Percentiles rank a stretch among this genome's conserved stretches.
These are phyloP conservation scores for Drosophila tristis DNA, from an alignment of 1,140 invertebrate species.

Conservation along the genomic window DNA sequence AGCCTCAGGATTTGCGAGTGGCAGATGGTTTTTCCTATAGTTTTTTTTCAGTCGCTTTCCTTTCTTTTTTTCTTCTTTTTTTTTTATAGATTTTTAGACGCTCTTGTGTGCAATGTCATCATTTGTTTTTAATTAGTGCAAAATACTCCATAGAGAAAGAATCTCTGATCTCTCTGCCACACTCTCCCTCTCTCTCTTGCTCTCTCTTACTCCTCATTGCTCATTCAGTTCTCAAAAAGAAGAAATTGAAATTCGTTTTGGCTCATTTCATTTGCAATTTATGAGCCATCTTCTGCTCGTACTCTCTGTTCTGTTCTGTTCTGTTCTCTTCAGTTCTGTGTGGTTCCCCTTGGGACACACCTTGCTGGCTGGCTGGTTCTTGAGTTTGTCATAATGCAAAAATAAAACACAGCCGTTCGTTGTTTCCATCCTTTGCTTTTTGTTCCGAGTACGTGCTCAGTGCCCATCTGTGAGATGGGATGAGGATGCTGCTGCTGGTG, in stretches of 20 bases:
- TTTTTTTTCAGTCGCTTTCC: constrained; percentile 9
- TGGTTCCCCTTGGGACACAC: constrained; percentile 46
- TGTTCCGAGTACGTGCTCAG: constrained; percentile 59
- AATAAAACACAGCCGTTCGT: constrained; percentile 38
- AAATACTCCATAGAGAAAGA: constrained; percentile 25
- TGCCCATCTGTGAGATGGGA: constrained; percentile 21
- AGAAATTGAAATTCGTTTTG: constrained; percentile 69
- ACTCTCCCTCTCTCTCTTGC: constrained; percentile 2
- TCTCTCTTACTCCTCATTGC: too few relatives aligned
- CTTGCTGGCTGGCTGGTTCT: constrained; percentile 45
- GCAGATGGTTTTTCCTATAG: constrained; percentile 57
- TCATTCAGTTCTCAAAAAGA: too few relatives aligned
- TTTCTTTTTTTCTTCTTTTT: constrained; percentile 38
- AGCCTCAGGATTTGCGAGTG: constrained; percentile 57
- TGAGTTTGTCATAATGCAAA: constrained; percentile 70
- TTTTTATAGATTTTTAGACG: constrained; percentile 15
- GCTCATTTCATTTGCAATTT: constrained; percentile 84
- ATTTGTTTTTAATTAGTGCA: constrained; percentile 81
- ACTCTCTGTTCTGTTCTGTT: not conserved
- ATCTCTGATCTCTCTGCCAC: constrained; percentile 19
- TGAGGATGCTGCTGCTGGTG: not conserved
- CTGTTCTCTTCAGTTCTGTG: not conserved
- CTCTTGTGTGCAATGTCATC: constrained; percentile 44
- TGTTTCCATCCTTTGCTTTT: constrained; percentile 25
- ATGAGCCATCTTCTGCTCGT: constrained; percentile 50